A percentile compares a stretch with the other conserved stretches of the same genome.
Evolutionary conservation across 2,888 invertebrate genomes (phyloP).

Genomic region (Silvanus unidentatus): DNA sequence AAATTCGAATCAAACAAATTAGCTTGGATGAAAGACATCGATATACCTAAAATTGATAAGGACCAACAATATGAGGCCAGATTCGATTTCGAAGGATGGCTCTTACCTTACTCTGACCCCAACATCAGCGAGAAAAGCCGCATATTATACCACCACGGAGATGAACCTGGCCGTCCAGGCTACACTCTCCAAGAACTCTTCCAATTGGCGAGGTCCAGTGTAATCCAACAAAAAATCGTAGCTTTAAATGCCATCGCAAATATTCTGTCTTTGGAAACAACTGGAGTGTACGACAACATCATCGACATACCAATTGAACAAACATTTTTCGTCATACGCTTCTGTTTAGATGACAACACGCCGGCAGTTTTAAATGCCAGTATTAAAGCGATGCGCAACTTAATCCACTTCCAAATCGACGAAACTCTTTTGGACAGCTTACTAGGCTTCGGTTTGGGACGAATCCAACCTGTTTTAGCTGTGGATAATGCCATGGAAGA

Average conservation of each 20-base stretch:
- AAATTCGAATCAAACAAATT: conserved; percentile 80
- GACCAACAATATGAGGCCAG: conserved; percentile 68
- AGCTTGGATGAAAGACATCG: conserved; percentile 76
- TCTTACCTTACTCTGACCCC: conserved; percentile 65
- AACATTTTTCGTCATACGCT: conserved; percentile 74
- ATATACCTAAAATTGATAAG: conserved; percentile 48
- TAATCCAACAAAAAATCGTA: conserved; percentile 77
- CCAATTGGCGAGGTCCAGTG: conserved; percentile 66
- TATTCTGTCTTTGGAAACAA: conserved; percentile 63
- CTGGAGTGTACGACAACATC: conserved; percentile 71
- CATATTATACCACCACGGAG: conserved; percentile 86
- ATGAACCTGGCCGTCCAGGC: conserved; percentile 85
- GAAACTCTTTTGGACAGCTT: conserved; percentile 68
- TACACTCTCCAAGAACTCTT: conserved; percentile 86
- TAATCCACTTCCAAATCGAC: conserved; percentile 72
- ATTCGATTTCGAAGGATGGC: conserved; percentile 76
- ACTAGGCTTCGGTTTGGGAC: conserved; percentile 60
- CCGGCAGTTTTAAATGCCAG: conserved; percentile 68
- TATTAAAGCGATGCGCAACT: conserved; percentile 66
- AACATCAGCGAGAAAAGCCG: conserved; percentile 55
- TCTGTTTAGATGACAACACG: conserved; percentile 80
- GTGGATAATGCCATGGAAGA: conserved; percentile 45
- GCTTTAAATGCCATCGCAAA: conserved; percentile 76
- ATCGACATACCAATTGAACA: conserved; percentile 70
- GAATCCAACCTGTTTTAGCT: conserved; percentile 54